phyloP scores from a whole-genome alignment of 2,797 vertebrate species.

The Falco biarmicus region DNA sequence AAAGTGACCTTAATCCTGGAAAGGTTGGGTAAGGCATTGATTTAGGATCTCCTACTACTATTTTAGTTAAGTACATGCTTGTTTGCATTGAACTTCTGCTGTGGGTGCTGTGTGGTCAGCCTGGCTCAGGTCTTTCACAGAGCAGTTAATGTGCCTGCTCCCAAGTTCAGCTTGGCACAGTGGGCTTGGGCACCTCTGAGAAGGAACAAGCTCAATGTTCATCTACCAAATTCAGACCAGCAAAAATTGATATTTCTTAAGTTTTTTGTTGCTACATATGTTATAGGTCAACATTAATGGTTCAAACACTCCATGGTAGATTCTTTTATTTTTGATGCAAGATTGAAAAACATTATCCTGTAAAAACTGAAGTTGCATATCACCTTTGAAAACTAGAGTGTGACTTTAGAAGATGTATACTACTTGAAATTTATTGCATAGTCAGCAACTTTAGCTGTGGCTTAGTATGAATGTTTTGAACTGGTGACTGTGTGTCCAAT shows the following conservation, averaged over 20 bases:
- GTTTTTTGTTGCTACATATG: neutral
- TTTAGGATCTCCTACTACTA: neutral
- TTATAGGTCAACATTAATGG: neutral
- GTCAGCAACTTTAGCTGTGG: neutral
- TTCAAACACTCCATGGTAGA: neutral
- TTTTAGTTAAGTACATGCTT: neutral
- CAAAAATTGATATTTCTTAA: neutral
- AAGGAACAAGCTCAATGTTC: neutral
- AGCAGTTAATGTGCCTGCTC: neutral
- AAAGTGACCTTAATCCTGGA: neutral
- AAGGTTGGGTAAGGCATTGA: neutral
- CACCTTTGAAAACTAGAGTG: neutral
- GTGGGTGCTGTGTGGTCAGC: neutral
- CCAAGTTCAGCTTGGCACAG: neutral
- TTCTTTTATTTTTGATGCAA: neutral
- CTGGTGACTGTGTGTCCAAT: neutral
- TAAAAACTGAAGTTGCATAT: neutral
- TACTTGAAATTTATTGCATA: neutral
- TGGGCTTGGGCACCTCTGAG: neutral
- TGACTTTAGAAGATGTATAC: neutral
- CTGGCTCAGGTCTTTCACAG: neutral
- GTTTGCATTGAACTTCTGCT: neutral
- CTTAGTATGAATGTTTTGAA: neutral
- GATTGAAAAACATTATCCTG: neutral
- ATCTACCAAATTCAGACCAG: neutral